Evolutionary conservation across 2,797 vertebrate species (phyloP), one percentile per base, ranked within the genome.

Genomic region (Muscicapa striata): DNA sequence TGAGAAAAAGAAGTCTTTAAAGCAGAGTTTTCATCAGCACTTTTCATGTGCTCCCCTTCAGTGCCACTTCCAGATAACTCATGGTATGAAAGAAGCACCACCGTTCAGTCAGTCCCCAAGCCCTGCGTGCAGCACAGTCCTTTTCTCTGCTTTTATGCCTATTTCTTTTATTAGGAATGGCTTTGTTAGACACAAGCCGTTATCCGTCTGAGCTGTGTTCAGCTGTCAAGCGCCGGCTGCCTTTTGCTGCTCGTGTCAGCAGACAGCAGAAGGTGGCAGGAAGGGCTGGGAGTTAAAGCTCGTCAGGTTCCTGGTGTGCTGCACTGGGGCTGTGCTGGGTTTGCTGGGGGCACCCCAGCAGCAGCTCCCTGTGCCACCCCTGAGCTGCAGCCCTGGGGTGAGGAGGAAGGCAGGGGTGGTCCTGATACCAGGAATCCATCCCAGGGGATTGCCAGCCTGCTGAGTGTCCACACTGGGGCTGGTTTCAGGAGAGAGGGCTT

Each of bases 151-250:
- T 86, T 94, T 90, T 70, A 59, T 72, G 68, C 64, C 52, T 62
- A 13, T 84, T 77, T 72, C 78, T 89, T 94, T 76, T 84, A 51
- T 90, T 88, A 77, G 69, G 89, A 36, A 40, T 27, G 67, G 64
- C 85, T 94, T 96, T 93, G 91, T 93, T 86, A 94, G 93, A 82
- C 77, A 74, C 55, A 54, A 93, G 62, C 59, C 13, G 17, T 70
- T 91, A 21, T 49, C 84, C 21, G 40, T 59, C 85, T 91, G 90
- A 89, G 89, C 72, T 68, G 72, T 54, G 66, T 89, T 95, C 84
- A 68, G 89, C 93, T 96, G 86, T 77, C 68, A 85, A 40, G 72
- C 1, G 2, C 81, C 15, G 59, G 43, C 70, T 88, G 82, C 83
- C 87, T 88, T 86, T 72, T 36, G 43, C 76, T 55, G 76, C 87